Percentiles rank a stretch among this genome's conserved stretches.
Evolutionary conservation across 1,140 invertebrate species (phyloP).

Genomic region (Venturia canescens): DNA sequence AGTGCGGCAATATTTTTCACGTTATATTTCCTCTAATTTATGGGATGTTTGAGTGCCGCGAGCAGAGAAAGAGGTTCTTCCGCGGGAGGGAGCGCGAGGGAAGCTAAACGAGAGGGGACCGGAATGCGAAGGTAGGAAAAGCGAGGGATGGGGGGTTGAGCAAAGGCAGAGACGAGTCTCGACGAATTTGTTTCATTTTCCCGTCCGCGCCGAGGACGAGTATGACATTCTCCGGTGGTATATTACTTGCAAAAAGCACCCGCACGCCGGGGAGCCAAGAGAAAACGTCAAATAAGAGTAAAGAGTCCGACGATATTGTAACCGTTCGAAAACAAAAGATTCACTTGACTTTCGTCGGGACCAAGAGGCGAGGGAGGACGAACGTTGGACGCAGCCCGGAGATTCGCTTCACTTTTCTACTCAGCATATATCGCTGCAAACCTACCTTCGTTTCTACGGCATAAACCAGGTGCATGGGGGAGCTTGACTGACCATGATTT

Average conservation of each 20-base stretch:
- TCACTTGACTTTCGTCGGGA: slow-evolving; percentile 40
- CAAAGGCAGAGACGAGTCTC: background rate
- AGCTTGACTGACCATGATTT: slow-evolving; percentile 16
- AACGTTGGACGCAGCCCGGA: background rate
- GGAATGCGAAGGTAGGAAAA: background rate
- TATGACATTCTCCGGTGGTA: background rate
- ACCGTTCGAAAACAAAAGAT: slow-evolving; percentile 38
- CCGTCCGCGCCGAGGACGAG: slow-evolving; percentile 29
- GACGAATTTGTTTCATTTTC: slow-evolving; percentile 17
- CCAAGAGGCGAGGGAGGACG: background rate
- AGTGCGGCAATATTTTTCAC: background rate
- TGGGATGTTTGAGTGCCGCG: slow-evolving; percentile 3
- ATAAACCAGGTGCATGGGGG: background rate
- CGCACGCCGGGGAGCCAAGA: background rate
- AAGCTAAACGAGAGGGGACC: background rate
- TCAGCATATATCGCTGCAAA: background rate
- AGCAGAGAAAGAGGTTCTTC: background rate
- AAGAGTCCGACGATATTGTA: slow-evolving; percentile 40
- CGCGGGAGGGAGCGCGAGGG: background rate
- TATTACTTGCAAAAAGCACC: slow-evolving; percentile 3
- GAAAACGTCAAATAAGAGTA: slow-evolving; percentile 43
- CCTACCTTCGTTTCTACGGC: background rate
- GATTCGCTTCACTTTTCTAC: slow-evolving; percentile 11
- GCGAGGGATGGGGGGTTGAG: background rate
- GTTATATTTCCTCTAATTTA: slow-evolving; percentile 24